A percentile compares a stretch with the other conserved stretches of the same genome.
Evolutionary conservation across 2,113 vertebrate genomes (phyloP).

Genomic region (Oryzias celebensis): DNA sequence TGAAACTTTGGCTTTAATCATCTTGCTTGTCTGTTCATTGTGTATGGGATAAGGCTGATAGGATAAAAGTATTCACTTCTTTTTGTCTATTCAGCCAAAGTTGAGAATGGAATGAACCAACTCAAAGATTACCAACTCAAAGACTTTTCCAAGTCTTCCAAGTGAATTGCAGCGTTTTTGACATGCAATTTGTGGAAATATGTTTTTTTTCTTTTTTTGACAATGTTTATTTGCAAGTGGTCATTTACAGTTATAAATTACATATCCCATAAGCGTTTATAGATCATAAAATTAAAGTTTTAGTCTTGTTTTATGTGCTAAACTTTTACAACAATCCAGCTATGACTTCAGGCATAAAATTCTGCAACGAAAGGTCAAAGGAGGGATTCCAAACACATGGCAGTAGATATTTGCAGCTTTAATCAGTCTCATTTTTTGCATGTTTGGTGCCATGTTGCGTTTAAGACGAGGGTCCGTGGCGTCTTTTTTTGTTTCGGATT

Average conservation of each 20-base stretch:
- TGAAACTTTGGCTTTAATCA: no score
- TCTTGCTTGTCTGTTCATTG: no score
- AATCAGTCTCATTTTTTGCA: neutral
- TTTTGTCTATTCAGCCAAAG: constrained; percentile 19
- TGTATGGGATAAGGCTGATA: no score
- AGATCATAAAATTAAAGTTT: neutral
- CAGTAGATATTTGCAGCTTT: neutral
- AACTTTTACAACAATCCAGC: neutral
- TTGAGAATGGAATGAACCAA: constrained; percentile 38
- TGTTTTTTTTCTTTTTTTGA: no score
- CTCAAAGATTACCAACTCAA: no score
- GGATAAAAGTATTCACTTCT: no score
- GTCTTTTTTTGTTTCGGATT: no score
- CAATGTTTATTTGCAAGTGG: no score
- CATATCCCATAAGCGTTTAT: neutral
- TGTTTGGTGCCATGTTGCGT: neutral
- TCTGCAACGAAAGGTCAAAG: neutral
- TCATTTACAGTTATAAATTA: no score
- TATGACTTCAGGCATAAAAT: neutral
- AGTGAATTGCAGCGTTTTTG: neutral
- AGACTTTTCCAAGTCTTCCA: constrained; percentile 55
- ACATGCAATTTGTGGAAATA: no score
- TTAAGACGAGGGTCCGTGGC: no score
- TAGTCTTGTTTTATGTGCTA: neutral
- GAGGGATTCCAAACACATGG: constrained; percentile 5